These are phyloP conservation scores for Drosophila melanica DNA, from an alignment of 1,140 invertebrate genomes.

Conservation along the genomic window DNA sequence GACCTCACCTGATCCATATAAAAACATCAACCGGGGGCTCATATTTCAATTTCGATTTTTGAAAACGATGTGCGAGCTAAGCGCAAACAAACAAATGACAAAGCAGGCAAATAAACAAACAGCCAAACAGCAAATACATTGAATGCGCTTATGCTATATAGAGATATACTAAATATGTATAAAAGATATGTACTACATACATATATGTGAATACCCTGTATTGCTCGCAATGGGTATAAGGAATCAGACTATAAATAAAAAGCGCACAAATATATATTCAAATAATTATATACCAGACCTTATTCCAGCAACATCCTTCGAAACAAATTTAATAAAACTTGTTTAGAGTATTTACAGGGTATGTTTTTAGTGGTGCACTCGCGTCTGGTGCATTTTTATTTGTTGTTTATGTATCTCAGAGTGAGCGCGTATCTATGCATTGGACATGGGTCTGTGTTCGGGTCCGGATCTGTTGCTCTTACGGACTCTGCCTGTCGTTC, in stretches of 20 bases:
- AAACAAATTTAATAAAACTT: neutral
- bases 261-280: neutral
- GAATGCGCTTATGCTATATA: slow-evolving; percentile 38
- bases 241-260: neutral
- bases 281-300: too few relatives aligned
- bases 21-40: slow-evolving; percentile 52
- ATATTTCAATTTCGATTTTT: slow-evolving; percentile 83
- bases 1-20: slow-evolving; percentile 22
- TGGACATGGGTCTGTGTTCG: slow-evolving; percentile 37
- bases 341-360: too few relatives aligned
- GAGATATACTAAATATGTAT: slow-evolving; percentile 31
- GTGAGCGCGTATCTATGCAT: slow-evolving; percentile 37
- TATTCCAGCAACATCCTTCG: too few relatives aligned
- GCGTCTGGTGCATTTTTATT: neutral
- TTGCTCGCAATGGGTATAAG: neutral
- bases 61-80: slow-evolving; percentile 74
- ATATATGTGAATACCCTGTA: slow-evolving; percentile 18
- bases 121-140: slow-evolving; percentile 53
- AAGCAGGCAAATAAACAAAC: slow-evolving; percentile 71
- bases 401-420: slow-evolving; percentile 47
- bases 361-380: neutral
- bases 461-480: slow-evolving; percentile 36
- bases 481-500: slow-evolving; percentile 36
- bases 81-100: slow-evolving; percentile 63
- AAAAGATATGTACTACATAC: slow-evolving; percentile 24